Conservation (phyloP, 2,113 vertebrate genomes). For the Protobothrops mucrosquamatus region DNA sequence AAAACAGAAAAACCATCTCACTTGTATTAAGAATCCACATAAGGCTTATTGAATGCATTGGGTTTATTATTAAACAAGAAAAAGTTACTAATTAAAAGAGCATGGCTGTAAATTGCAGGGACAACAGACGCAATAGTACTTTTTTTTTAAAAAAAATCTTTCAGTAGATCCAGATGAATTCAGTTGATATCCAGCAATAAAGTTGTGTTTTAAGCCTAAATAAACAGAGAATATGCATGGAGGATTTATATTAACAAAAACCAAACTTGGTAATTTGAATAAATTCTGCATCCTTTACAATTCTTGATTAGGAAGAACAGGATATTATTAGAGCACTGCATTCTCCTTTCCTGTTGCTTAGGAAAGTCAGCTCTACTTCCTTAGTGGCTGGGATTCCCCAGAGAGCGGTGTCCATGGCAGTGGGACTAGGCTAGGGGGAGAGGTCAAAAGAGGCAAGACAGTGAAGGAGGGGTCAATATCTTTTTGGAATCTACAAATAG, state of each 20-base stretch:
- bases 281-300: background rate
- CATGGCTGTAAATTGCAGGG: background rate
- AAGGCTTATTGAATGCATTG: background rate
- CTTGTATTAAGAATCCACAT: background rate
- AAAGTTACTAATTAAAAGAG: conserved; percentile 22
- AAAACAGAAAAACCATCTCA: background rate
- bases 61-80: conserved; percentile 13
- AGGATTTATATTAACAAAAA: background rate
- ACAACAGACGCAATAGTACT: background rate
- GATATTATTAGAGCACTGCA: background rate
- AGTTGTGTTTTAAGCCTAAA: background rate
- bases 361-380: background rate
- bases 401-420: background rate
- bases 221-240: background rate
- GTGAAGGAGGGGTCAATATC: background rate
- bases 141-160: too few relatives aligned
- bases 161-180: background rate
- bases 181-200: background rate
- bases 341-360: background rate
- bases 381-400: background rate
- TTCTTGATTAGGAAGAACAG: background rate
- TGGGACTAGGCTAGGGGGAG: background rate
- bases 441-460: background rate
- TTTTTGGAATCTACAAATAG: background rate
- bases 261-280: background rate